Evolutionary conservation across 92 coral and sea anemone genomes (phyloP).

Genomic region (Zoanthus gigantus): DNA sequence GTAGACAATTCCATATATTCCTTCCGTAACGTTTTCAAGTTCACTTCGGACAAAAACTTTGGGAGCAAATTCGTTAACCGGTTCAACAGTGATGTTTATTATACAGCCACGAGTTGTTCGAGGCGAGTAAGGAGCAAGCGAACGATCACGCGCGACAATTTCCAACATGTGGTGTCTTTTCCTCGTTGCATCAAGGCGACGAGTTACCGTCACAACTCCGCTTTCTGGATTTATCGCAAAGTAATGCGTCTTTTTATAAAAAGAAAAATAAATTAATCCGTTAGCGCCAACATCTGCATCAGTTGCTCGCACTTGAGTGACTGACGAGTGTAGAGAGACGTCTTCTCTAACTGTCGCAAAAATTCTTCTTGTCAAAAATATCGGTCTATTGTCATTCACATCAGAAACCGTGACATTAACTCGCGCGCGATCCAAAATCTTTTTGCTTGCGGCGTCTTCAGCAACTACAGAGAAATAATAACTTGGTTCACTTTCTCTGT

Average conservation of each 20-base stretch:
- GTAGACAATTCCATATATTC: slow-evolving; percentile 66
- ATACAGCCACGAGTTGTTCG: slow-evolving; percentile 63
- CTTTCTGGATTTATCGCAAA: slow-evolving; percentile 87
- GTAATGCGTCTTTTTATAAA: slow-evolving; percentile 65
- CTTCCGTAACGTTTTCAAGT: slow-evolving; percentile 65
- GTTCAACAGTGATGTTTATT: slow-evolving; percentile 69
- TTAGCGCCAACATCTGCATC: slow-evolving; percentile 83
- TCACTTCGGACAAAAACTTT: slow-evolving; percentile 63
- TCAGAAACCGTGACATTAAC: slow-evolving; percentile 82
- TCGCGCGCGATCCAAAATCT: slow-evolving; percentile 77
- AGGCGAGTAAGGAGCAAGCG: slow-evolving; percentile 66
- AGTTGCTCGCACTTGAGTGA: slow-evolving; percentile 75
- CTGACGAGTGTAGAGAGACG: slow-evolving; percentile 81
- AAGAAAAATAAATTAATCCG: slow-evolving; percentile 91
- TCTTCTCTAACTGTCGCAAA: slow-evolving; percentile 75
- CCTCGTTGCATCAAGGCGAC: slow-evolving; percentile 64
- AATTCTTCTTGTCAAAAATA: slow-evolving; percentile 65
- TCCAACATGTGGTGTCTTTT: slow-evolving; percentile 64
- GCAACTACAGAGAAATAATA: slow-evolving; percentile 81
- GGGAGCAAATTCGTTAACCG: slow-evolving; percentile 87
- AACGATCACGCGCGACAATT: slow-evolving; percentile 71
- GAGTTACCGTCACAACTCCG: slow-evolving; percentile 85
- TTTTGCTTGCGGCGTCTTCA: slow-evolving; percentile 62
- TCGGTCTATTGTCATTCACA: slow-evolving; percentile 81
- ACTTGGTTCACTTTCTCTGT: slow-evolving; percentile 73